Base-by-base conservation (phyloP, 2,888 invertebrate genomes). In the Troilus luridus region DNA sequence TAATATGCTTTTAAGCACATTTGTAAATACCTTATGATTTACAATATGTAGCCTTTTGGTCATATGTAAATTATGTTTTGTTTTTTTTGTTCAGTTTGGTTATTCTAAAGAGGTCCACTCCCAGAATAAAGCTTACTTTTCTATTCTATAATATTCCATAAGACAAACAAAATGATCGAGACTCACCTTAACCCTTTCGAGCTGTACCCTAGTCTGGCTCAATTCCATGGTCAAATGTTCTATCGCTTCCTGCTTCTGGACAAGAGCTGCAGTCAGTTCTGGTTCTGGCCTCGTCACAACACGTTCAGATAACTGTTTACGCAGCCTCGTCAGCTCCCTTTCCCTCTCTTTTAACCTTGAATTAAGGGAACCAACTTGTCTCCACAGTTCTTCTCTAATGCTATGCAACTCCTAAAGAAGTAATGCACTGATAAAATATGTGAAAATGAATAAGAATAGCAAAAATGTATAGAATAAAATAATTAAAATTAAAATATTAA, bases 191-290 rank as follows among this genome's bases (percentile, higher is more conserved):
- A 96, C 94, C 93, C 97, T 96, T 94, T 98, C 98, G 93, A 98
- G 94, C 93, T 98, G 98, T 93, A 98, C 95, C 93, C 96, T 95
- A 90, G 98, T 94, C 41, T 98, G 97, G 95, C 98, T 98, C 93
- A 97, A 96, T 93, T 98, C 98, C 0, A 97, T 97, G 91, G 97
- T 96, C 81, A 98, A 95, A 41, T 96, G 95, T 94, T 98, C 98
- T n/a, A 98, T 95, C 93, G 96, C 96, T 85, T 96, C 96, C 94
- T 98, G 98, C 93, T 97, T 98, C 93, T 97, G 96, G 91, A 98
- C 97, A 64, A 98, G 95, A 88, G 97, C 97, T 93, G 98, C 97
- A 0, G 98, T 98, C 24, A 98, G 94, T 27, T 91, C 88, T 60
- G 27, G 89, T 19, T 90, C 72, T 1, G 92, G 89, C 19, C 94